phyloP scores from a whole-genome alignment of 30 jellyfish, hydroid and myxozoan genomes.

The Rhopilema esculentum region DNA sequence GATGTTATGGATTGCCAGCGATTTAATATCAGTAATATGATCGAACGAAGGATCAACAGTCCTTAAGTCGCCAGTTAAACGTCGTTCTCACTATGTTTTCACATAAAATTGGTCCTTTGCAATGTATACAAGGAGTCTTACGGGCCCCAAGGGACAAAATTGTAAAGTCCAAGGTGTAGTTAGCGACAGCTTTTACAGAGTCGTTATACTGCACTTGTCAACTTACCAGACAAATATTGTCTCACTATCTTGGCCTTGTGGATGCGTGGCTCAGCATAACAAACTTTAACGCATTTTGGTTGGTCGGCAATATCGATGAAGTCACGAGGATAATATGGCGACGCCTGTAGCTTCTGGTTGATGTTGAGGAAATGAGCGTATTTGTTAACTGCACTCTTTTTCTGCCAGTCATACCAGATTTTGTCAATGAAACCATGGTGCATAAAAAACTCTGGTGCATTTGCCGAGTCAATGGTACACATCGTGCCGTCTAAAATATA shows the following conservation, averaged over 20 bases:
- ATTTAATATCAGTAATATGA: too few relatives aligned
- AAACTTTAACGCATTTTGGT: conserved; percentile 50
- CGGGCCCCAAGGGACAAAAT: too few relatives aligned
- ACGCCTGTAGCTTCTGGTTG: conserved; percentile 4
- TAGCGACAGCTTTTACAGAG: not conserved
- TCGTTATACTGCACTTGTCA: not conserved
- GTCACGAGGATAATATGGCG: conserved; percentile 55
- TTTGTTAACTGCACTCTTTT: conserved; percentile 35
- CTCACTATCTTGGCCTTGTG: conserved; percentile 32
- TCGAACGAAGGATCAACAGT: too few relatives aligned
- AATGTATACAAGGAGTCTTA: too few relatives aligned
- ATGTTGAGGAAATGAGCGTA: conserved; percentile 47
- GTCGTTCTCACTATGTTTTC: too few relatives aligned
- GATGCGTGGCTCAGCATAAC: conserved; percentile 58
- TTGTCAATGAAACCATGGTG: conserved; percentile 75
- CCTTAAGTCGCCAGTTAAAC: too few relatives aligned
- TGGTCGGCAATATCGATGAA: conserved; percentile 40
- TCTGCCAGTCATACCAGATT: conserved; percentile 69
- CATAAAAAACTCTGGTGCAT: conserved; percentile 72
- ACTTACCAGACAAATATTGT: conserved; percentile 19
- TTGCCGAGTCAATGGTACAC: conserved; percentile 55
- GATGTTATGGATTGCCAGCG: too few relatives aligned
- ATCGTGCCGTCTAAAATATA: conserved; percentile 47
- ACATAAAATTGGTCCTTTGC: too few relatives aligned
- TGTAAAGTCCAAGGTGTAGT: too few relatives aligned